Evolutionary conservation across 2,797 vertebrate genomes (phyloP), one percentile per base, ranked within the genome.

Genomic region (Spea hammondii): DNA sequence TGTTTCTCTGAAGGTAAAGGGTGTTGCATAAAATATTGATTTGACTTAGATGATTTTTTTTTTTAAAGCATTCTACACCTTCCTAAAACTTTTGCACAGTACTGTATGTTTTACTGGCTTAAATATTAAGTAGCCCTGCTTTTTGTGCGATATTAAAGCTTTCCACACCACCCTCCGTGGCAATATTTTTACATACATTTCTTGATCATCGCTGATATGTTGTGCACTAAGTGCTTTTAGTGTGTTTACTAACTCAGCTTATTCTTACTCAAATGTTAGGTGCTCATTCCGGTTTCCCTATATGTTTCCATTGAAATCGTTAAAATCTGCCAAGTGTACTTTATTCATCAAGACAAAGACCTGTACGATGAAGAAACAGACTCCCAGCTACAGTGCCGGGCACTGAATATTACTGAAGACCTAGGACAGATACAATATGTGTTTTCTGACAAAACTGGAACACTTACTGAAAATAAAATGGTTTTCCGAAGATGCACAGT

Each of bases 401-500:
- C 97, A 57, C 92, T 99, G 80, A 99, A 99, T 86, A 99, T 99
- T 90, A 98, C 97, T 0, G 98, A 99, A 89, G 97, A 99, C 87
- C 90, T 99, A 13, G 98, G 98, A 70, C 98, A 99, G 89, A 95
- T 98, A 90, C 95, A 98, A 81, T 99, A 98, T 85, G 94, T 99
- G 86, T 99, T 99, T 89, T 99, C 97, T 54, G 98, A 99, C 88
- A 99, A 99, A 89, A 99, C 98, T 0, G 98, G 98, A 78, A 99
- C 98, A 0, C 93, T 99, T 72, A 99, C 97, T 0, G 98, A 99
- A 84, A 99, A 99, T 88, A 98, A 97, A 93, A 99, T 99, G 98
- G 96, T 97, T 86, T 99, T 99, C 87, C 93, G 98, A 57, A 93
- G 96, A 72, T 99, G 97, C 86, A 95, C 94, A 0, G 97, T 99